Evolutionary conservation across 2,797 vertebrate species (phyloP), one percentile per base, ranked within the genome.

Genomic region (Chrysolophus pictus): DNA sequence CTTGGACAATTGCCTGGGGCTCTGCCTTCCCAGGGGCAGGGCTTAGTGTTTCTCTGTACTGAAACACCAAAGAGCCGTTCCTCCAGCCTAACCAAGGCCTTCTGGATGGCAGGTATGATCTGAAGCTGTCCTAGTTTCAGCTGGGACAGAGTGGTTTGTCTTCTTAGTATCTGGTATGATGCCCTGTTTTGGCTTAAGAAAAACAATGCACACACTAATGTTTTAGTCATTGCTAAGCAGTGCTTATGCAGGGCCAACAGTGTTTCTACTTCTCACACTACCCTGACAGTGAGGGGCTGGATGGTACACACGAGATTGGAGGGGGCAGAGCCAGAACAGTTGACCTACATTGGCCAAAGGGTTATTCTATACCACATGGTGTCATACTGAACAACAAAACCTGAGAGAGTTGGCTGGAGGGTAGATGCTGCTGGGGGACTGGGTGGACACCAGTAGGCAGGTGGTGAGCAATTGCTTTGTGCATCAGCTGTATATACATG

Each of bases 61-160:
- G 31, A 60, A 12, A 26, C 41, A 33, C 49, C 35, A 28, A 42
- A 75, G 5, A 3, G 15, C 14, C 6, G 5, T 53, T 84, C 9
- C 11, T 42, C 18, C n/a, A 59, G 10, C 18, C 14, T 4, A 5
- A 2, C 2, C 9, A 3, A 0, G 4, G 7, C 44, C 21, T 14
- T 81, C 59, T 62, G 62, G 7, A 13, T 29, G 16, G 29, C 11
- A 51, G 3, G 9, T 19, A 37, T 35, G 4, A 17, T 62, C 23
- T 69, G 12, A 49, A 83, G 55, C 19, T n/a, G 31, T 33, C 31
- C 19, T 58, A 19, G 19, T 58, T 58, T 58, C 55, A 58, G 11
- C 19, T 58, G n/a, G 55, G 55, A 33, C 31, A 33, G 55, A 58
- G 55, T 31, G 17, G 15, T n/a, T 58, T 12, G 10, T n/a, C 29